phyloP scores from a whole-genome alignment of 2,113 vertebrate species.

The Rhinogobius similis region DNA sequence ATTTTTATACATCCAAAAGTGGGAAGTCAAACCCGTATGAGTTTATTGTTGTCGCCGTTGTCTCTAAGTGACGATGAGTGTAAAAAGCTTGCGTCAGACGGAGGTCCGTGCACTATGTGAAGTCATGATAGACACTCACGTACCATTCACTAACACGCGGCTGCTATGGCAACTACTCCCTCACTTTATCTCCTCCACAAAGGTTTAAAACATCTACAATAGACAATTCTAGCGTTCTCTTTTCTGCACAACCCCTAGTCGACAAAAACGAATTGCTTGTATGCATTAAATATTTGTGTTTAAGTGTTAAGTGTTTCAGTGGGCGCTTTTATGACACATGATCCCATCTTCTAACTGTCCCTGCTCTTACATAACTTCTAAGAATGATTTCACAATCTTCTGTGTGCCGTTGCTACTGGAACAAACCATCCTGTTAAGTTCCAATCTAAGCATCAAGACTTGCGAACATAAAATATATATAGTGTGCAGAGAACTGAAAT shows the following conservation, averaged over 20 bases:
- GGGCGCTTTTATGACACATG: slow-evolving; percentile 14
- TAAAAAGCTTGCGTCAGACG: slow-evolving; percentile 2
- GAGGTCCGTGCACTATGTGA: slow-evolving; percentile 6
- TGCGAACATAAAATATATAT: background rate
- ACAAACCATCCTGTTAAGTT: background rate
- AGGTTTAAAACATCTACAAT: background rate
- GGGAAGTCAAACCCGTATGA: no score
- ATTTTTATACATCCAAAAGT: no score
- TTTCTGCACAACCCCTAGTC: no score
- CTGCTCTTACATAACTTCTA: slow-evolving; percentile 11
- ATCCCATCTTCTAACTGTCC: background rate
- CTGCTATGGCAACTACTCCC: slow-evolving; percentile 54
- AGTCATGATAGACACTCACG: slow-evolving; percentile 25
- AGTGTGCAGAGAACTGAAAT: background rate
- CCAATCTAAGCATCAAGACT: background rate
- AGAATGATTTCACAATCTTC: slow-evolving; percentile 3
- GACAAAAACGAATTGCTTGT: background rate
- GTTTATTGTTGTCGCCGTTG: no score
- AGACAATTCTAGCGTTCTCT: background rate
- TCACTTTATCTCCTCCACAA: slow-evolving; percentile 8
- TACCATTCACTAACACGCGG: slow-evolving; percentile 37
- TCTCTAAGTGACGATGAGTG: background rate
- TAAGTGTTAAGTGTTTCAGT: background rate
- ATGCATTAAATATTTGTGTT: background rate
- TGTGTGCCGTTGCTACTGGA: background rate